A percentile compares a stretch with the other conserved stretches of the same genome.
Evolutionary conservation across 2,113 vertebrate genomes (phyloP).

Genomic region (Galbula dea): DNA sequence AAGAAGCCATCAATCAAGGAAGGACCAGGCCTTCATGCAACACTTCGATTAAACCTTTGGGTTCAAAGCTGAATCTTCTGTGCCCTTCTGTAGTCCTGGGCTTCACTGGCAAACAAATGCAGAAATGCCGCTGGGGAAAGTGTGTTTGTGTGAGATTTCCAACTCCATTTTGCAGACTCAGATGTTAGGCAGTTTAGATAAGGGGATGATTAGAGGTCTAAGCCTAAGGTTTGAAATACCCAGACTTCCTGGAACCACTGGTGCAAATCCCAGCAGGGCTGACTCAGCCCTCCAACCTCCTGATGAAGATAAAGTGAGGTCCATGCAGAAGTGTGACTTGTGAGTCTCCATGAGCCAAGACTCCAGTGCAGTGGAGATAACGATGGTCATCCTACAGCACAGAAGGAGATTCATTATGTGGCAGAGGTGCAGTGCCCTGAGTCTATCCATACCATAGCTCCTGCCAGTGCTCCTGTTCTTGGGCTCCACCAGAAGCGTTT

Average conservation of each 20-base stretch:
- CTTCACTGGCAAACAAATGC: conserved; percentile 4
- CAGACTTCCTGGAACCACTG: conserved; percentile 66
- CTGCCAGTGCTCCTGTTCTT: not conserved
- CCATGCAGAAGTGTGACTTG: conserved; percentile 12
- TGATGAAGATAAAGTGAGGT: conserved; percentile 38
- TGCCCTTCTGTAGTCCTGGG: not conserved
- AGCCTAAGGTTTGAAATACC: conserved; percentile 66
- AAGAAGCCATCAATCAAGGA: conserved; percentile 14
- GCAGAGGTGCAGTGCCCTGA: rapidly evolving
- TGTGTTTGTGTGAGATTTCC: conserved; percentile 60
- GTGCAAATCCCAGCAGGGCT: conserved; percentile 54
- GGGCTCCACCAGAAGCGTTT: not conserved
- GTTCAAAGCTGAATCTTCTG: conserved; percentile 32
- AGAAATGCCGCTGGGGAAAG: conserved; percentile 41
- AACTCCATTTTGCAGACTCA: conserved; percentile 58
- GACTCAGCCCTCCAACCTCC: conserved; percentile 41
- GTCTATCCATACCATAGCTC: not conserved
- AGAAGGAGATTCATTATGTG: not conserved
- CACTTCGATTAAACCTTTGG: conserved; percentile 6
- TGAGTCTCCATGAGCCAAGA: not conserved
- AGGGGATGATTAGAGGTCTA: conserved; percentile 64
- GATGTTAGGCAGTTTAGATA: conserved; percentile 67
- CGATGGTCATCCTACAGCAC: rapidly evolving
- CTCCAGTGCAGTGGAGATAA: not conserved
- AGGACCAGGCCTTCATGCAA: not conserved